A percentile compares a stretch with the other conserved stretches of the same genome.
Conservation (phyloP, 2,888 invertebrate genomes). For the Heteromyza rotundicornis region DNA sequence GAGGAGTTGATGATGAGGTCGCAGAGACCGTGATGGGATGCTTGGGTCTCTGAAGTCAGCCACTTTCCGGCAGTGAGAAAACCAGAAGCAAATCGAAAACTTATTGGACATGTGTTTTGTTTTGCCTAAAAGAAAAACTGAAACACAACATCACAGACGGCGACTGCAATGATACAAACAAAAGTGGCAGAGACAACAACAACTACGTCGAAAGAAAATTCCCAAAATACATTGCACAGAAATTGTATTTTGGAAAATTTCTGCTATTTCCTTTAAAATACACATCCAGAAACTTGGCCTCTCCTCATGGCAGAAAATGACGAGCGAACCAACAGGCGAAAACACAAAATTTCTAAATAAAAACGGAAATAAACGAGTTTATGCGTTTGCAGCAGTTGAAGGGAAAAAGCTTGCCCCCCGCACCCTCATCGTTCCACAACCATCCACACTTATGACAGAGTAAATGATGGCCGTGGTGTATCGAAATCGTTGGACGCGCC, state of each 20-base stretch:
- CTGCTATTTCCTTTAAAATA: too few species aligned
- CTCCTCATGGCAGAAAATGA: not conserved
- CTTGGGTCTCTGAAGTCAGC: not conserved
- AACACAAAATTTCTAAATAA: not conserved
- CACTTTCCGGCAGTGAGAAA: not conserved
- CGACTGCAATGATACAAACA: not conserved
- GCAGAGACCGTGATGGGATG: not conserved
- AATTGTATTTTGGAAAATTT: not conserved
- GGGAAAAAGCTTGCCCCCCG: slow-evolving; percentile 1
- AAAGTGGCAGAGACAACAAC: not conserved
- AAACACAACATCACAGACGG: not conserved
- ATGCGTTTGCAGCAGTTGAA: not conserved
- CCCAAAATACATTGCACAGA: not conserved
- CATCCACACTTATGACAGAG: too few species aligned
- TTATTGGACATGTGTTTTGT: not conserved
- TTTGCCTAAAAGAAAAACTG: too few species aligned
- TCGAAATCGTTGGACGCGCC: not conserved
- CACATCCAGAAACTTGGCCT: too few species aligned
- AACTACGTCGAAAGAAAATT: not conserved
- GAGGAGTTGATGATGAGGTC: not conserved
- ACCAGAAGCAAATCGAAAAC: not conserved
- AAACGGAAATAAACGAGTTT: not conserved
- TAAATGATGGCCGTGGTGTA: not conserved
- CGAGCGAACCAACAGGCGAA: not conserved
- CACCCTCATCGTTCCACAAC: too few species aligned